Base-by-base conservation (phyloP, 35 echinoderm and acorn worm genomes). In the Strongylocentrotus purpuratus region DNA sequence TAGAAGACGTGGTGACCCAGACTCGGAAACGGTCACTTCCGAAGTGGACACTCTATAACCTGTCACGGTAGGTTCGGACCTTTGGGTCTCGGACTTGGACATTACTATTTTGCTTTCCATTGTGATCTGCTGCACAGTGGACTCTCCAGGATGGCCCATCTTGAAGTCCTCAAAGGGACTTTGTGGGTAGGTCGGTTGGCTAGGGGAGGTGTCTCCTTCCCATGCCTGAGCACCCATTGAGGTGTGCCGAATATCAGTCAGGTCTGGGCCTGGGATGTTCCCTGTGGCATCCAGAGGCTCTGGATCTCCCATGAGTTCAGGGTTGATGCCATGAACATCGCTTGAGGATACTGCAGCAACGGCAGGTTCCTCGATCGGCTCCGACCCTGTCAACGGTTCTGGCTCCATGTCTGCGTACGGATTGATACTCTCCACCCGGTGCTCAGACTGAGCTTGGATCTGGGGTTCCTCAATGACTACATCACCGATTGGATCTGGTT, bases 21-120 rank as follows among this genome's bases (percentile, higher is more conserved):
- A 98, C 97, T 98, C 97, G 41, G 96, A 95, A 47, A 98, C 94
- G 86, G 97, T 98, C 93, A 98, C 97, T 94, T 98, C 97, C 25
- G 96, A 55, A 11, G 95, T 94, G 45, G 95, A 46, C 92, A 92
- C 33, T 52, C 48, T 85, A 94, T 61, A 48, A n/a, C 86, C 33
- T 46, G 94, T 28, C 31, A 88, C 31, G 45, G 71, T 33, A 48
- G 92, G 71, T 94, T 95, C 86, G 35, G 94, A 93, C 41, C 91
- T 47, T 58, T 93, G 33, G 10, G 46, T 46, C 58, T 93, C 91
- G 31, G 97, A 33, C 93, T 91, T 91, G 46, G 94, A 95, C 87
- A 95, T 90, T 31, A 94, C 94, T 9, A 95, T 86, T 88, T 96
- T 96, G 35, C 93, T 86, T 93, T 96, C 91, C 18, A 97, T 92